Percentiles rank a stretch among this genome's conserved stretches.
Evolutionary conservation across 2,888 invertebrate species (phyloP).

Genomic region (Drosophila algonquin): DNA sequence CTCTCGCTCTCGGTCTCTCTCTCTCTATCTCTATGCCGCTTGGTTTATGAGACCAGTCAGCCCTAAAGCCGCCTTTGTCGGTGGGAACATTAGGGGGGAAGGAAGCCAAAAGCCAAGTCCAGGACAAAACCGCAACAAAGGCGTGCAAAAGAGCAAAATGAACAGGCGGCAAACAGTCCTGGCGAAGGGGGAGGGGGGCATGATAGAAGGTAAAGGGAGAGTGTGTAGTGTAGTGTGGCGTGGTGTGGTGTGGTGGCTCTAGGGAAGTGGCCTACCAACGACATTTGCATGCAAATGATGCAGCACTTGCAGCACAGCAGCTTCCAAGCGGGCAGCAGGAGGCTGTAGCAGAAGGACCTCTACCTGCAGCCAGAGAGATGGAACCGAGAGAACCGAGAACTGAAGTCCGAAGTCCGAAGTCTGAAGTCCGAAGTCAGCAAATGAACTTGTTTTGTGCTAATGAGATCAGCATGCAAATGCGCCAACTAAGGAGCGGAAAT

Average conservation of each 20-base stretch:
- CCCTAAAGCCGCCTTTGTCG: conserved; percentile 28
- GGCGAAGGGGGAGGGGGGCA: not conserved
- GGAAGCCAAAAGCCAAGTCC: conserved; percentile 58
- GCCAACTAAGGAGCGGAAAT: conserved; percentile 61
- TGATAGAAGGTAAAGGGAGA: no score
- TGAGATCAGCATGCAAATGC: conserved; percentile 77
- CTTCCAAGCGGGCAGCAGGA: conserved; percentile 9
- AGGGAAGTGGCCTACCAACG: conserved; percentile 61
- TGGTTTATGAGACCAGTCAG: conserved; percentile 67
- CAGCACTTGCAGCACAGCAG: conserved; percentile 49
- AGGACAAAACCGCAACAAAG: conserved; percentile 72
- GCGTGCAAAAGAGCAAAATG: conserved; percentile 69
- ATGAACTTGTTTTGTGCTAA: conserved; percentile 75
- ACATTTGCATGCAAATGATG: conserved; percentile 79
- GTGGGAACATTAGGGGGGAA: conserved; percentile 47
- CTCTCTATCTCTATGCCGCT: conserved; percentile 3
- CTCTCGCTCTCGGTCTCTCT: not conserved
- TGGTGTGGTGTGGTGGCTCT: no score
- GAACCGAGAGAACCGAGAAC: not conserved
- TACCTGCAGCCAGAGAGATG: not conserved
- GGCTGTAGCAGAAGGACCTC: not conserved
- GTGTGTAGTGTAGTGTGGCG: no score
- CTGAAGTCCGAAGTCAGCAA: conserved; percentile 32
- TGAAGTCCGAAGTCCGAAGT: not conserved
- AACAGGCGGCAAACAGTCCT: conserved; percentile 38